A percentile compares a stretch with the other conserved stretches of the same genome.
phyloP scores from a whole-genome alignment of 1,140 invertebrate genomes.

The Phocides pigmalion region DNA sequence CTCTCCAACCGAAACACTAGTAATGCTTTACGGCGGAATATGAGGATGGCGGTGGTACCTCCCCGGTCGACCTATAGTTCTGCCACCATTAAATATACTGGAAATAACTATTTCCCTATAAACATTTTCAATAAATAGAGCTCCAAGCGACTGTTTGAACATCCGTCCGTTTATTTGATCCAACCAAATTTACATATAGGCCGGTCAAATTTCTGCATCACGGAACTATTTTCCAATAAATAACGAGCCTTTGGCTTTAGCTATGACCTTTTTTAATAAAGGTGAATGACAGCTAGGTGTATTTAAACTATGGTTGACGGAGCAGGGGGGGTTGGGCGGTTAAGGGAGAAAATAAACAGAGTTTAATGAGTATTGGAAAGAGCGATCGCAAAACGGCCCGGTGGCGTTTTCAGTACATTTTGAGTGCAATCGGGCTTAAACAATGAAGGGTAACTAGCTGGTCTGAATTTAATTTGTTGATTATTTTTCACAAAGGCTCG shows the following conservation, averaged over 20 bases:
- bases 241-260: slow-evolving; percentile 12
- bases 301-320: slow-evolving; percentile 46
- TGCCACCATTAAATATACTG: no score
- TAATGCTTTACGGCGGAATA: no score
- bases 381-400: slow-evolving; percentile 19
- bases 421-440: slow-evolving; percentile 11
- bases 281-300: slow-evolving; percentile 42
- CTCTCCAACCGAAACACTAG: no score
- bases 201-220: slow-evolving; percentile 20
- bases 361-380: slow-evolving; percentile 60
- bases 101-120: no score
- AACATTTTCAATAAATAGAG: no score
- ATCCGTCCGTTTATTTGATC: slow-evolving; percentile 5
- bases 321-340: slow-evolving; percentile 38
- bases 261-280: slow-evolving; percentile 44
- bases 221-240: slow-evolving; percentile 32
- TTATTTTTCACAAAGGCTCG: slow-evolving; percentile 22
- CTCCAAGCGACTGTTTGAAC: no score
- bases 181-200: slow-evolving; percentile 20
- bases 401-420: slow-evolving; percentile 27
- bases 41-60: no score
- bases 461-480: slow-evolving; percentile 26
- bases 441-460: slow-evolving; percentile 27
- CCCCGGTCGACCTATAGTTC: no score
- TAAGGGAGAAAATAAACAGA: slow-evolving; percentile 51